Conservation (phyloP, 2,113 vertebrate species). For the Jaculus jaculus region DNA sequence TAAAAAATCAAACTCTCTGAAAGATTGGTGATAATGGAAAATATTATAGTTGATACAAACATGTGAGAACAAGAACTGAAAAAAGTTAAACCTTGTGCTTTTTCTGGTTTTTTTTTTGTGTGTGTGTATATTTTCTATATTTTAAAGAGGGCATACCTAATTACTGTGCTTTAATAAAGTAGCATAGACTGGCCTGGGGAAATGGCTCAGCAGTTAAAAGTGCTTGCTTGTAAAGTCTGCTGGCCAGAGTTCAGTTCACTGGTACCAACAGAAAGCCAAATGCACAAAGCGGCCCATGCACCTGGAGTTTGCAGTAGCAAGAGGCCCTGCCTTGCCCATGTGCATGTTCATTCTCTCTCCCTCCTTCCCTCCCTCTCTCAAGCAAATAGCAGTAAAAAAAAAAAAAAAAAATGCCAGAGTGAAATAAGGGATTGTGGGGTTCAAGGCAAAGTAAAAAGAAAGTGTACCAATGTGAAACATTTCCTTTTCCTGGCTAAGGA, state of each 20-base stretch:
- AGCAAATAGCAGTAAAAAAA: neutral
- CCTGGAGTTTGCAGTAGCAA: no score
- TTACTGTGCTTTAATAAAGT: conserved; percentile 13
- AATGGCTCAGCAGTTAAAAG: no score
- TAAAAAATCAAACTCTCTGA: conserved; percentile 28
- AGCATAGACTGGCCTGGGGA: no score
- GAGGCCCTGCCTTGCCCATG: no score
- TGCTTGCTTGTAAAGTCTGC: no score
- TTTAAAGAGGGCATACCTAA: neutral
- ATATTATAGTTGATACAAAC: neutral
- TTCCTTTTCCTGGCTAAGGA: conserved; percentile 38
- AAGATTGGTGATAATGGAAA: conserved; percentile 21
- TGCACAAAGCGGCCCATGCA: no score
- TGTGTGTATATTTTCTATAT: neutral
- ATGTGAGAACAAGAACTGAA: neutral
- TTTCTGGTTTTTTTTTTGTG: neutral
- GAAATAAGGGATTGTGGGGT: neutral
- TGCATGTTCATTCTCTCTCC: no score
- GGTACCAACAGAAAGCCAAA: no score
- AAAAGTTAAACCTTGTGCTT: neutral
- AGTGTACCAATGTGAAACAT: neutral
- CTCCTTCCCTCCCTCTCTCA: no score
- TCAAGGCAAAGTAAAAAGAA: conserved; percentile 9
- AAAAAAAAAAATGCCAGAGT: conserved; percentile 7
- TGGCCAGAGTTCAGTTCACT: no score